Base-by-base conservation (phyloP, 2,113 vertebrate genomes). In the Oryzias melastigma region DNA sequence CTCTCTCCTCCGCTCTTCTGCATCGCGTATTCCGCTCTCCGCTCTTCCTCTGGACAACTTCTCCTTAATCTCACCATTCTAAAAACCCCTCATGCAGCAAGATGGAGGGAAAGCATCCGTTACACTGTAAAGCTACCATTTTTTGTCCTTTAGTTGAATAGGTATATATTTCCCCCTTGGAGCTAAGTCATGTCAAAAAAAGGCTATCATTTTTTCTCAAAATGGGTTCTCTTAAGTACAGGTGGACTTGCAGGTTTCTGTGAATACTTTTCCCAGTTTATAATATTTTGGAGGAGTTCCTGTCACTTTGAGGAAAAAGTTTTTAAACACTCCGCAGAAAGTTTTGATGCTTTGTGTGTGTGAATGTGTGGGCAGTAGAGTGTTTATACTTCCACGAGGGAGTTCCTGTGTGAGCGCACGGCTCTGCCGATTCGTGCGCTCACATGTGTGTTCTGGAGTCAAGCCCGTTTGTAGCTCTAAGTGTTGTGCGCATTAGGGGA, bases 1-100 rank as follows among this genome's bases (percentile, higher is more conserved):
- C 73, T 87, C 85, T 89, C 88, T 87, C 85, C 90, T 91, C 88
- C 88, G 88, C 84, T 91, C 88, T 89, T 91, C 90, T 90, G 90
- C 90, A 91, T 91, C 86, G 63, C 80, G 85, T 87, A 89, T 89
- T 78, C 80, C 70, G 67, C 81, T 80, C 80, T 78, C 75, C 65
- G 61, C 75, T 77, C 51, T 57, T 73, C 56, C 66, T 73, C 70
- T 81, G 82, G 75, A 75, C 65, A 63, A 52, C 67, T 66, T 56
- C 86, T 77, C 77, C 65, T 74, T 72, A 43, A 73, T 85, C 77
- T 52, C 65, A 81, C 79, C 70, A 65, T 88, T 89, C 86, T 86
- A 80, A 87, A 90, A 92, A 82, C 79, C 88, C 80, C 81, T 88
- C 83, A 88, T 86, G 85, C 83, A 84, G 83, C 68, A 83, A 84